Percentiles rank a stretch among this genome's conserved stretches.
phyloP scores from a whole-genome alignment of 2,113 vertebrate genomes.

The Caranx melampygus region DNA sequence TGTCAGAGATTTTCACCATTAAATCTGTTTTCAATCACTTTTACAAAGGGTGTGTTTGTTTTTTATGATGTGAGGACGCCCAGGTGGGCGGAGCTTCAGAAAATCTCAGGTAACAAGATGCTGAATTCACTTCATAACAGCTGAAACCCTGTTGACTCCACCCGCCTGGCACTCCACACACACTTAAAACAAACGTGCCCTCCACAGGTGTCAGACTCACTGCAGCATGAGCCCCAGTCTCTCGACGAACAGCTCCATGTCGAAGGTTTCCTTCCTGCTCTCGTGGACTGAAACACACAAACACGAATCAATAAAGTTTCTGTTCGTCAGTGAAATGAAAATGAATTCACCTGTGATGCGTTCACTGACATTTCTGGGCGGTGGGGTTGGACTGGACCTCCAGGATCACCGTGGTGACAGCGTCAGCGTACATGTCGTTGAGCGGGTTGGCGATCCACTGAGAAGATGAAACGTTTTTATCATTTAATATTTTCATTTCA shows the following conservation, averaged over 20 bases:
- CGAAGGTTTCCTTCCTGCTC: slow-evolving; percentile 82
- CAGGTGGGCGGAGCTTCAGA: not conserved
- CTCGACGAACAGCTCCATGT: slow-evolving; percentile 88
- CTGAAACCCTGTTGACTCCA: not conserved
- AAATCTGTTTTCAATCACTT: not conserved
- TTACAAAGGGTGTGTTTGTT: not conserved
- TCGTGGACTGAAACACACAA: slow-evolving; percentile 78
- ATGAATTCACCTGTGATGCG: not conserved
- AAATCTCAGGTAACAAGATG: not conserved
- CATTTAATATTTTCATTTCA: no score
- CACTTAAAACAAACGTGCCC: not conserved
- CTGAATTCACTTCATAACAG: not conserved
- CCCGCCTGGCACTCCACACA: not conserved
- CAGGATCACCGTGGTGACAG: slow-evolving; percentile 93
- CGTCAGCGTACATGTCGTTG: slow-evolving; percentile 98
- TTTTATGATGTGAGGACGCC: not conserved
- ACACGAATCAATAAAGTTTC: not conserved
- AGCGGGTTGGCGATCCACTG: slow-evolving; percentile 97
- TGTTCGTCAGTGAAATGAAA: not conserved
- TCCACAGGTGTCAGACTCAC: slow-evolving; percentile 81
- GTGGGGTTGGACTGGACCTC: slow-evolving; percentile 98
- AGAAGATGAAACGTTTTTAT: not conserved
- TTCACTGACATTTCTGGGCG: slow-evolving; percentile 91
- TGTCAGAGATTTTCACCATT: no score
- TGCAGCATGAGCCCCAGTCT: slow-evolving; percentile 93